phyloP scores from a whole-genome alignment of 1,140 invertebrate genomes.

The Leptinotarsa undecemlineata region DNA sequence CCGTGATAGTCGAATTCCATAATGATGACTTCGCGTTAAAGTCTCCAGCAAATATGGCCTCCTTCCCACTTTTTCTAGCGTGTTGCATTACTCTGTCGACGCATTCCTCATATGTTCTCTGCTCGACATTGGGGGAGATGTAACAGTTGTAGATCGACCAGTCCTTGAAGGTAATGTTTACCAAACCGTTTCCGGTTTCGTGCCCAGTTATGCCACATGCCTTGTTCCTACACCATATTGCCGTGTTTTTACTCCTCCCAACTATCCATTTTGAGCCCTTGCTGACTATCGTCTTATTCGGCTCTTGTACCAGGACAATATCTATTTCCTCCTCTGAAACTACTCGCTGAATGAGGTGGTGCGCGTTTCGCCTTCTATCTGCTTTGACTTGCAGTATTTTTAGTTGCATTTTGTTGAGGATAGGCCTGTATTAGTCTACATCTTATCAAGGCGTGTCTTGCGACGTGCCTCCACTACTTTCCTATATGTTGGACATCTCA shows the following conservation, averaged over 20 bases:
- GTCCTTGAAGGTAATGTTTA: background rate
- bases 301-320: conserved; percentile 10
- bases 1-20: background rate
- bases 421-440: too few relatives aligned
- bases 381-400: background rate
- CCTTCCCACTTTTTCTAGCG: background rate
- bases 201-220: background rate
- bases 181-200: background rate
- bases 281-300: background rate
- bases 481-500: background rate
- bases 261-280: conserved; percentile 7
- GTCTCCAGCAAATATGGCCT: background rate
- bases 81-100: background rate
- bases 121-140: conserved; percentile 1
- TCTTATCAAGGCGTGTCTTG: too few relatives aligned
- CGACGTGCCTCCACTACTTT: background rate
- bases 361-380: background rate
- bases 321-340: background rate
- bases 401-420: background rate
- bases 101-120: background rate
- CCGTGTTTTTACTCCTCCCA: background rate
- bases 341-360: background rate
- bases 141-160: conserved; percentile 8
- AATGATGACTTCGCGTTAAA: conserved; percentile 8
- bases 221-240: background rate